These are phyloP conservation scores for Microcebus lehilahytsara DNA, from an alignment of 2,113 vertebrate species.

Conservation along the genomic window DNA sequence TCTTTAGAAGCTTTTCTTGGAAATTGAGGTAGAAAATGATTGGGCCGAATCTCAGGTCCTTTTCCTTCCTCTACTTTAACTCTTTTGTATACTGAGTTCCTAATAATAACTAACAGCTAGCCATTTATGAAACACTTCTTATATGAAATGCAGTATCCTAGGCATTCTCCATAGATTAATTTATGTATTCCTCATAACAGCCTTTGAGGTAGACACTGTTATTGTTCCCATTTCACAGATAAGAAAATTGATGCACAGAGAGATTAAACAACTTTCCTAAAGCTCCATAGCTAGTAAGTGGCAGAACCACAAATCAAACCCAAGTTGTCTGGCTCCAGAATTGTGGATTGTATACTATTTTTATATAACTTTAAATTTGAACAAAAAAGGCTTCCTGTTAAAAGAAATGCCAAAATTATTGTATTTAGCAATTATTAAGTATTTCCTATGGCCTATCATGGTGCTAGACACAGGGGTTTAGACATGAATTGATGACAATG, in stretches of 20 bases:
- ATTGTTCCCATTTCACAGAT: background rate
- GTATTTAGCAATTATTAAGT: background rate
- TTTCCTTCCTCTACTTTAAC: background rate
- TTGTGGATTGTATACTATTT: background rate
- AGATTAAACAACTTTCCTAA: background rate
- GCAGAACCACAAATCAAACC: background rate
- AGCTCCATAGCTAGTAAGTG: too few relatives aligned
- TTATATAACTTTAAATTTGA: background rate
- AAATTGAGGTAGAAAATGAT: background rate
- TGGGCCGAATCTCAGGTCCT: too few relatives aligned
- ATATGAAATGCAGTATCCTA: background rate
- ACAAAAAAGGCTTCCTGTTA: background rate
- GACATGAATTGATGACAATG: background rate
- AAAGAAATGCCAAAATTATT: background rate
- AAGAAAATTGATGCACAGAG: background rate
- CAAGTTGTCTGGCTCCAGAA: background rate
- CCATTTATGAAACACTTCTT: background rate
- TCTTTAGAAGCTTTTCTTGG: background rate
- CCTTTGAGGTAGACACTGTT: too few relatives aligned
- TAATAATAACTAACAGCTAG: background rate
- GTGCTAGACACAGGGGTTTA: background rate
- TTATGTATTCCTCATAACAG: background rate
- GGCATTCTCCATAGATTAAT: too few relatives aligned
- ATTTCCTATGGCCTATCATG: background rate
- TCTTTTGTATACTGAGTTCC: background rate